phyloP scores from a whole-genome alignment of 2,113 vertebrate species.

The Paraplagusia blochii region DNA sequence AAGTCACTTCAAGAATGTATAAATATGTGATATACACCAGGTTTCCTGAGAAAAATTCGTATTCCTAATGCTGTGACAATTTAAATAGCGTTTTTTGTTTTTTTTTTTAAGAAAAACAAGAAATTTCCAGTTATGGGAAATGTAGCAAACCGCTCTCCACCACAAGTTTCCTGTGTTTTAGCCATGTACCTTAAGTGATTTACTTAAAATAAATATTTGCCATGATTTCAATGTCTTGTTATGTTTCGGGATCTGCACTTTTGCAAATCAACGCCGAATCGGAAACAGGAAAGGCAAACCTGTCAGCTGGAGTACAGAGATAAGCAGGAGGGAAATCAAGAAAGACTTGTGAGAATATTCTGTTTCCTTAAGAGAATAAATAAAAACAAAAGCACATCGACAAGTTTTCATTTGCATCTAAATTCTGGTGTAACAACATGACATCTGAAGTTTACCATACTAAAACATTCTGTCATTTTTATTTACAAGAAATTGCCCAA shows the following conservation, averaged over 20 bases:
- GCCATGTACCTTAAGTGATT: constrained; percentile 56
- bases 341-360: neutral
- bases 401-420: neutral
- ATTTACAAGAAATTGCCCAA: neutral
- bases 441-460: neutral
- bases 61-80: neutral
- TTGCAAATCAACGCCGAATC: constrained; percentile 28
- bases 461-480: neutral
- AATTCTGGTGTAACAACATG: neutral
- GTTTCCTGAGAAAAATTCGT: constrained; percentile 11
- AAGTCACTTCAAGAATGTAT: too few relatives aligned
- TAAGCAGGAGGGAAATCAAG: constrained; percentile 19
- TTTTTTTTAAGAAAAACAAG: too few relatives aligned
- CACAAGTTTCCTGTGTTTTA: constrained; percentile 21
- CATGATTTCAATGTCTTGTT: constrained; percentile 33
- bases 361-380: constrained; percentile 1
- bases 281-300: constrained; percentile 52
- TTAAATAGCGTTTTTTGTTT: too few relatives aligned
- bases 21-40: constrained; percentile 25
- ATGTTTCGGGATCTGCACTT: constrained; percentile 28
- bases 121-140: too few relatives aligned
- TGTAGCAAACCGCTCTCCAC: neutral
- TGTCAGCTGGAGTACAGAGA: constrained; percentile 48
- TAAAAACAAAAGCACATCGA: neutral
- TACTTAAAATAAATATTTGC: constrained; percentile 61